Conservation (phyloP, 2,888 invertebrate species). For the Rhingia rostrata region DNA sequence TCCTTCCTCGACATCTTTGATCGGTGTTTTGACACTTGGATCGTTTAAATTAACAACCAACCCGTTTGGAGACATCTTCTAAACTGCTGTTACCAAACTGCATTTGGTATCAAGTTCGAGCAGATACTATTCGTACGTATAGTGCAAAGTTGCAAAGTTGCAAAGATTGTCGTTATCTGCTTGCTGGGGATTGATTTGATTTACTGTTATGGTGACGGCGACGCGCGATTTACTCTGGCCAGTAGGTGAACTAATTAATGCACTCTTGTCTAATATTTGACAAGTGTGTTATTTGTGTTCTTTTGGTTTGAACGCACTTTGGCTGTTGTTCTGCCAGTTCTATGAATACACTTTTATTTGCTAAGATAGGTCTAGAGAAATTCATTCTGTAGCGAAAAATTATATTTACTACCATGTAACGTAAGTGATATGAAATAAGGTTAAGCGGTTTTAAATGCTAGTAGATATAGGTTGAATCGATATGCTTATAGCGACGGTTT, state of each 20-base stretch:
- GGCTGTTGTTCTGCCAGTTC: not conserved
- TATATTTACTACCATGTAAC: too few species aligned
- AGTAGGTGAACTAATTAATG: constrained; percentile 14
- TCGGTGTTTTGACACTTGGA: not conserved
- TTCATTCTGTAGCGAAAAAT: not conserved
- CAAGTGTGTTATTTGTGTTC: not conserved
- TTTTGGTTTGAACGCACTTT: not conserved
- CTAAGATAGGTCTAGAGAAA: not conserved
- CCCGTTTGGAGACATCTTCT: constrained; percentile 38
- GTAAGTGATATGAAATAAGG: too few species aligned
- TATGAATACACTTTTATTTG: not conserved
- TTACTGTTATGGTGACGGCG: constrained; percentile 3
- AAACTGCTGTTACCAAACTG: constrained; percentile 15
- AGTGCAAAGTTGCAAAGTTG: not conserved
- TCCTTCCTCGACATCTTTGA: constrained; percentile 31
- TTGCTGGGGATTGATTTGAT: constrained; percentile 20
- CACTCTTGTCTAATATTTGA: constrained; percentile 24
- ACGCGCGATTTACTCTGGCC: not conserved
- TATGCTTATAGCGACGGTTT: too few species aligned
- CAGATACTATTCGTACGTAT: too few species aligned
- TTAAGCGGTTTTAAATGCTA: too few species aligned
- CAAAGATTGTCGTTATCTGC: constrained; percentile 22
- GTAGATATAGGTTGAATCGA: too few species aligned
- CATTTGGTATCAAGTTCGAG: constrained; percentile 1
- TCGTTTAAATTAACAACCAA: constrained; percentile 9